A percentile compares a stretch with the other conserved stretches of the same genome.
phyloP scores from a whole-genome alignment of 2,888 invertebrate species.

The Prosopocoilus inquinatus region DNA sequence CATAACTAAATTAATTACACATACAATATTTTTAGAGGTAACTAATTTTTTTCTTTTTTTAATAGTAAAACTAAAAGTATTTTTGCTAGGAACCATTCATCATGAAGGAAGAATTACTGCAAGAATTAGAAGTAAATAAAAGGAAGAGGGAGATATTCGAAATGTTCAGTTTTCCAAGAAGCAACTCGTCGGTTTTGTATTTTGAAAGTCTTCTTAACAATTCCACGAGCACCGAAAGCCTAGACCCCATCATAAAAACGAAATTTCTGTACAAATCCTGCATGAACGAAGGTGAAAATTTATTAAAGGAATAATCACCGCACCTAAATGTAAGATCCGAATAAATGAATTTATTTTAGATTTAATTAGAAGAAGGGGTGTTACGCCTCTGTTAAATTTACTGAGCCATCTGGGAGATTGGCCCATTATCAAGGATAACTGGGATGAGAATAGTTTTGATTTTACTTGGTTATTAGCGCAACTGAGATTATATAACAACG shows the following conservation, averaged over 20 bases:
- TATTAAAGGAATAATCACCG: neutral
- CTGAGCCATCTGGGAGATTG: conserved; percentile 80
- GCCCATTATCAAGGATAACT: conserved; percentile 71
- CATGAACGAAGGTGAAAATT: conserved; percentile 61
- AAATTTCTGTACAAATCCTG: conserved; percentile 83
- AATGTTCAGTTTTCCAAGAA: neutral
- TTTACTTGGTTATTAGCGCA: conserved; percentile 73
- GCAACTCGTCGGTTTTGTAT: neutral
- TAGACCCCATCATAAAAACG: conserved; percentile 74
- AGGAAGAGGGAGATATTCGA: neutral
- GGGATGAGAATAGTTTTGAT: conserved; percentile 66
- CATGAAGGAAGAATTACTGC: neutral
- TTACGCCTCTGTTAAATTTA: conserved; percentile 67
- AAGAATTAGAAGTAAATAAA: neutral
- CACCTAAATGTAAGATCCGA: conserved; percentile 1
- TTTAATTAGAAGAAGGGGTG: conserved; percentile 67
- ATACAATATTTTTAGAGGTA: too few species aligned
- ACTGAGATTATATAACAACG: conserved; percentile 79
- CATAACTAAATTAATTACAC: too few species aligned
- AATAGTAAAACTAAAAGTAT: too few species aligned
- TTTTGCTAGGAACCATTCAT: neutral
- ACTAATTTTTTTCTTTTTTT: too few species aligned
- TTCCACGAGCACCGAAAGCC: neutral
- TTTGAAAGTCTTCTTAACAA: conserved; percentile 10
- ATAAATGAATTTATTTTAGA: conserved; percentile 44